Conservation (phyloP, 2,113 vertebrate species). For the Zingel zingel region DNA sequence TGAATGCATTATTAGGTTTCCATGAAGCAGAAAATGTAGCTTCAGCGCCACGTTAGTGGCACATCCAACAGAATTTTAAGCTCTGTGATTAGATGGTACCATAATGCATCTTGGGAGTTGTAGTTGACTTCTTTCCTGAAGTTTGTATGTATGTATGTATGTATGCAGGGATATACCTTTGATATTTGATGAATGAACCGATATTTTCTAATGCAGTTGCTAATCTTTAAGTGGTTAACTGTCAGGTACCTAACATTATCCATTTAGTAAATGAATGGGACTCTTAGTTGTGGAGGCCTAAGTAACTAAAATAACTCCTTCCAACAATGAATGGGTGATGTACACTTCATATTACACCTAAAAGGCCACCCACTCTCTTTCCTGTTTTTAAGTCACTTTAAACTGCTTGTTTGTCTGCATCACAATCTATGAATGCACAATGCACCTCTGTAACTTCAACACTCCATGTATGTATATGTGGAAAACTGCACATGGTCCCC, state of each 20-base stretch:
- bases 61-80: not conserved
- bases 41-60: not conserved
- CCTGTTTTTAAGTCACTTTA: conserved; percentile 43
- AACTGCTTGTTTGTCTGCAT: conserved; percentile 57
- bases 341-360: conserved; percentile 12
- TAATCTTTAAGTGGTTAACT: conserved; percentile 15
- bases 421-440: conserved; percentile 69
- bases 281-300: not conserved
- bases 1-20: not conserved
- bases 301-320: not conserved
- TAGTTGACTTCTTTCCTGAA: not conserved
- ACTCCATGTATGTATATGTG: conserved; percentile 7
- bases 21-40: not conserved
- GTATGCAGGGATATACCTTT: not conserved
- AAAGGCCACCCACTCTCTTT: conserved; percentile 61
- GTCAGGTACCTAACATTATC: not conserved
- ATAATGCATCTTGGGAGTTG: not conserved
- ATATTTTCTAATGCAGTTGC: not conserved
- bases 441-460: conserved; percentile 46
- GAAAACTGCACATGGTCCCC: conserved; percentile 41
- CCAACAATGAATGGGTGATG: conserved; percentile 39
- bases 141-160: not conserved
- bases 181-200: not conserved
- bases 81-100: not conserved
- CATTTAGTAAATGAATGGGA: not conserved